Percentiles rank a stretch among this genome's conserved stretches.
phyloP scores from a whole-genome alignment of 2,113 vertebrate species.

The Catharus bicknelli region DNA sequence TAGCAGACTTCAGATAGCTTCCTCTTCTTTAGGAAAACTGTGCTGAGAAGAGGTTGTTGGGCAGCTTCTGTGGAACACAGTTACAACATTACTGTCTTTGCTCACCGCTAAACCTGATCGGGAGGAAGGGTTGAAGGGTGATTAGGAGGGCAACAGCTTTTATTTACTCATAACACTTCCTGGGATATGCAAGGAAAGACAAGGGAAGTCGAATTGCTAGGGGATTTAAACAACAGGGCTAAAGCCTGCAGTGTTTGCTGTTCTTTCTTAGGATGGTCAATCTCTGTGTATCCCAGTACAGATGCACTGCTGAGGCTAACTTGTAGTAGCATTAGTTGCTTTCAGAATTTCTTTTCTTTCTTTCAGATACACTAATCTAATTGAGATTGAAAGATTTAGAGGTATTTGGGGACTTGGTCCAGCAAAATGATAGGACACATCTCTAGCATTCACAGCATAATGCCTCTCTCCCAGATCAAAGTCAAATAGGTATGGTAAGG shows the following conservation, averaged over 20 bases:
- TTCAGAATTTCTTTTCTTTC: background rate
- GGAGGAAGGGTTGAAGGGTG: background rate
- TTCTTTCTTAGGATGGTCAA: background rate
- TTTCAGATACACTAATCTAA: background rate
- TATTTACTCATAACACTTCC: background rate
- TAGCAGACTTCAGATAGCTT: background rate
- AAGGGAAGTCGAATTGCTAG: background rate
- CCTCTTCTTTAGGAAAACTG: background rate
- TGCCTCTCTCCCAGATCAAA: background rate
- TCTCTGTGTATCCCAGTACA: accelerated
- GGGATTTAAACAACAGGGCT: background rate
- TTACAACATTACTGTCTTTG: background rate
- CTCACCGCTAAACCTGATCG: background rate
- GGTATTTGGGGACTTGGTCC: background rate
- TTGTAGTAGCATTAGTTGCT: background rate
- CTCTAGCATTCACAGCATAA: background rate
- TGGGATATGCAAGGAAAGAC: background rate
- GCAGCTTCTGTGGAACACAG: background rate
- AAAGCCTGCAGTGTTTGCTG: background rate
- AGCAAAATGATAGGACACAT: background rate
- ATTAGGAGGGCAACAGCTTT: background rate
- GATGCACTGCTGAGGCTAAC: background rate
- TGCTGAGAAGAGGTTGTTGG: background rate
- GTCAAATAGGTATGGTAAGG: background rate
- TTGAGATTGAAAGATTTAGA: background rate